Base-by-base conservation (phyloP, 2,888 invertebrate genomes). In the Parnassius smintheus region DNA sequence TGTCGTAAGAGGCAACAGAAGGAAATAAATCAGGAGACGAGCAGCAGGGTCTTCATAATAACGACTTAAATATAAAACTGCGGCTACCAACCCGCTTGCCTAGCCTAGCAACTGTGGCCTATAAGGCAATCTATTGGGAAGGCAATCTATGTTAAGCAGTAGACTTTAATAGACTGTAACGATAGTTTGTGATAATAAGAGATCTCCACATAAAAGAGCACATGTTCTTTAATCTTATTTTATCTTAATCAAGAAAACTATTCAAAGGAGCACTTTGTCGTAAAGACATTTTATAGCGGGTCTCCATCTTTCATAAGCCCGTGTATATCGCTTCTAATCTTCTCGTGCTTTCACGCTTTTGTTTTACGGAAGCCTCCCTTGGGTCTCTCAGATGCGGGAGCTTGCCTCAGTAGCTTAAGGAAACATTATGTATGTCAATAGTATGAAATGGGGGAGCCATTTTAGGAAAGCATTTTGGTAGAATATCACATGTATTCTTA, bases 391-490 rank as follows among this genome's bases (percentile, higher is more conserved):
- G 70, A 69, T 73, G 72, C 72, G 63, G 71, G 60, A 68, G 52
- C 67, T 70, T 75, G 71, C 74, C 76, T 76, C 72, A 69, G 72
- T 73, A 75, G 74, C 79, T 81, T 69, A 71, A 68, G 71, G 77
- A 81, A 81, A 85, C 82, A 89, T 88, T 88, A 88, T 90, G 88
- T 85, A 74, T 85, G 86, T 86, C 90, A 88, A 89, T 88, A 86
- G 84, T 78, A 78, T 71, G 76, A 81, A 80, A 83, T 77, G 82
- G 76, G 77, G 75, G 78, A 80, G 77, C 80, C 86, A 81, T 85
- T 89, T 86, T 83, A 81, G 77, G 85, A 82, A 86, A 87, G 83
- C 85, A 88, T 89, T 86, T 82, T 81, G 78, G 78, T 83, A 80
- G 85, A 89, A 80, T 85, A 89, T 87, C 82, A 83, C 81, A 76